Base-by-base conservation (phyloP, 2,797 vertebrate genomes). In the Enoplosus armatus region DNA sequence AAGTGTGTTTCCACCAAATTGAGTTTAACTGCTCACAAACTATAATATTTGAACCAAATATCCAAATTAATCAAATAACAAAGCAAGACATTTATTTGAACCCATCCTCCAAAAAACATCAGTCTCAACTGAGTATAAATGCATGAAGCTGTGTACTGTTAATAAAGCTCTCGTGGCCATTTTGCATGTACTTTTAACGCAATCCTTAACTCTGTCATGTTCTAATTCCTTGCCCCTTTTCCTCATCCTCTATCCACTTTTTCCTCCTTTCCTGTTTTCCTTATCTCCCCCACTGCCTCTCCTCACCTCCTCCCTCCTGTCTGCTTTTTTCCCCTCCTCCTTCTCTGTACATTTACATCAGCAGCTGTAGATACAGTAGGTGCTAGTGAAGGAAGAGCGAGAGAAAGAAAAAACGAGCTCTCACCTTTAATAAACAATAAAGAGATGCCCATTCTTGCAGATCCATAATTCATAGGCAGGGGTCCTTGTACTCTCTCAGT, bases 371-470 rank as follows among this genome's bases (percentile, higher is more conserved):
- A 39, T 39, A 61, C 35, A 63, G 33, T 27, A 51, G 62, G 62
- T 51, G 10, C 26, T 35, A 26, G 22, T 72, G 43, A 39, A 54
- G 47, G 20, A 22, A 39, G 7, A 39, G 47, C 4, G 10, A 26
- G 10, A 10, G 31, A 18, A 35, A 60, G 48, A 63, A 18, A 35
- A 60, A 54, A 63, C 45, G 62, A 18, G 45, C 41, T 61, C 75
- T 86, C 81, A 79, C 51, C 59, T 78, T 75, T 72, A 51, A 83
- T 75, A 86, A 83, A 75, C 70, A 81, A 54, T 55, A 50, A 72
- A 81, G 54, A 78, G 37, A 59, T 31, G 43, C 39, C 54, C 56
- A 27, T 48, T 84, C 50, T 50, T 20, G 53, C 47, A 24, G 35
- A 81, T 84, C 9, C 58, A 78, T 84, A 78, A 81, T 82, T 76